Evolutionary conservation across 2,113 vertebrate genomes (phyloP), one percentile per base, ranked within the genome.

Genomic region (Oxyruncus cristatus): DNA sequence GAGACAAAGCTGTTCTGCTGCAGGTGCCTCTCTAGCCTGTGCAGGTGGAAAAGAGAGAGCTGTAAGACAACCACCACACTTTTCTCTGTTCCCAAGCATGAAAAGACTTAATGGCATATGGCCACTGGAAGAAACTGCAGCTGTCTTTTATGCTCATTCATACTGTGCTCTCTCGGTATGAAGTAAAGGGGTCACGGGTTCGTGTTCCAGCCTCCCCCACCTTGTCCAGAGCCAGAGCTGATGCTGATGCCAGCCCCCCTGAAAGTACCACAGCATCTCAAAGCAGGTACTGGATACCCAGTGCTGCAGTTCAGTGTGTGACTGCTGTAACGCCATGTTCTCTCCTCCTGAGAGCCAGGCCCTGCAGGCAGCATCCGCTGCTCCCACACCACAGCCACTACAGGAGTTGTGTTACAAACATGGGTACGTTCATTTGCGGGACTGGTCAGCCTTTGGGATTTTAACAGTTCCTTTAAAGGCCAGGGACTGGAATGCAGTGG

Each of bases 291-390:
- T 4, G 42, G 56, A 14, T 11, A 23, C 8, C 3, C 16, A 17
- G 5, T 0, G 1, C 49, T 18, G 17, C 5, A 8, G 22, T 22
- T 14, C 3, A 2, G 24, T 11, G 9, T 12, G 15, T 0, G 0
- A 11, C 35, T 2, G 4, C 49, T 37, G 32, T 5, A 27, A 28
- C 1, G 4, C 63, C 50, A 21, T 1, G 2, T 35, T 59, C 22
- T 17, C 32, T 44, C 5, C 49, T 66, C 23, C 1, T 0, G 3
- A 15, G 16, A 44, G n/a, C 5, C 35, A 12, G 50, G 50, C 37
- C n/a, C n/a, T 5, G 16, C 6, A 16, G 35, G 65, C 56, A 70
- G 68, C 28, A 8, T 15, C 63, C 1, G 3, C 49, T 11, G 11
- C 19, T 18, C 61, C 41, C 73, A 32, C 61, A 22, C 23, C 24